A percentile compares a stretch with the other conserved stretches of the same genome.
These are phyloP conservation scores for Drosophila grimshawi DNA, from an alignment of 1,140 invertebrate species.

Conservation along the genomic window DNA sequence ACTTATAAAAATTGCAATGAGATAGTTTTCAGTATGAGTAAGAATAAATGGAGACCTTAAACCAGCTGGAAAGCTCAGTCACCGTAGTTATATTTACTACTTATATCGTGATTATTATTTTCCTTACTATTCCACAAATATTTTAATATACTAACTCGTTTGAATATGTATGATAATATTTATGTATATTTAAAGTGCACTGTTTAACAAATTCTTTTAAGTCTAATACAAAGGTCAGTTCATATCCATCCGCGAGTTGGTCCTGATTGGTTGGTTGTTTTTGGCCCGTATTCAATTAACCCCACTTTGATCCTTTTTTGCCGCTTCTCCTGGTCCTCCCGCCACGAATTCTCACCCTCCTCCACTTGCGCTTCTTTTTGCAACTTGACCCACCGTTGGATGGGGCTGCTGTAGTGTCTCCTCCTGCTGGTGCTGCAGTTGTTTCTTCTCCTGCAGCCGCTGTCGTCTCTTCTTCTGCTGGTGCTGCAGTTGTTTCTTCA, in stretches of 20 bases:
- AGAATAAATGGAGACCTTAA: too few species aligned
- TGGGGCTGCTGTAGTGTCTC: not conserved
- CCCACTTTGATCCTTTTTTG: not conserved
- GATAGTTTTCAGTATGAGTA: too few species aligned
- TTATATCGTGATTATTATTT: too few species aligned
- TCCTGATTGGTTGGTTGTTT: not conserved
- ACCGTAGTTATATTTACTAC: too few species aligned
- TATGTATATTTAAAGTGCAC: slow-evolving; percentile 6
- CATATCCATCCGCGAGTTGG: not conserved
- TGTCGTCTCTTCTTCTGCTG: not conserved
- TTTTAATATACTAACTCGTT: not conserved
- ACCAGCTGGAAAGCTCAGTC: too few species aligned
- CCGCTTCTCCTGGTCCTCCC: not conserved
- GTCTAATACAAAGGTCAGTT: not conserved
- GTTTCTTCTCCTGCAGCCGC: not conserved
- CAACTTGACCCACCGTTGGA: not conserved
- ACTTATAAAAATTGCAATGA: too few species aligned
- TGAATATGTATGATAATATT: not conserved
- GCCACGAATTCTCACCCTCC: too few species aligned
- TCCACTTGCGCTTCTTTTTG: not conserved
- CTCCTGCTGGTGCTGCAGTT: not conserved
- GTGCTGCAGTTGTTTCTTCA: not conserved
- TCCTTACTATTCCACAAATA: too few species aligned
- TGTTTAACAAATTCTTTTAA: slow-evolving; percentile 7
- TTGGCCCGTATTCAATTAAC: not conserved